These are phyloP conservation scores for Cyanoderma ruficeps DNA, from an alignment of 2,113 vertebrate genomes.

Conservation along the genomic window DNA sequence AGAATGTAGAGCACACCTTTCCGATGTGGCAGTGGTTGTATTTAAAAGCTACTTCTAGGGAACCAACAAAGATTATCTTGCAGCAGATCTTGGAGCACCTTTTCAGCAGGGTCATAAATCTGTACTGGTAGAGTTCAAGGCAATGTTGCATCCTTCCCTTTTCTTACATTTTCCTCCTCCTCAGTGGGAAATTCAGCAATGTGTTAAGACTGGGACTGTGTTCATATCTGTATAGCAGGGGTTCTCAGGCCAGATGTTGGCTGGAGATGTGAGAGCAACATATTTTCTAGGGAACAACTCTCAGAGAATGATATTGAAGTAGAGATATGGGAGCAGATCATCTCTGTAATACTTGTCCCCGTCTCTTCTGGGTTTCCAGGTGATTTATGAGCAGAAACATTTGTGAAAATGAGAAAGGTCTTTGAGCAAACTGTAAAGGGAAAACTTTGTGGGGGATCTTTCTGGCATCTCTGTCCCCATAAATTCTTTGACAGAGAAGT, in stretches of 20 bases:
- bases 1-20: not conserved
- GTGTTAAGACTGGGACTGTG: not conserved
- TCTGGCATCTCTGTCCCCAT: not conserved
- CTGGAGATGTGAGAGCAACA: not conserved
- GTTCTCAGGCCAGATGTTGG: slow-evolving; percentile 27
- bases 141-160: not conserved
- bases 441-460: not conserved
- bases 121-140: not conserved
- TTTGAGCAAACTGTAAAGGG: not conserved
- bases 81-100: not conserved
- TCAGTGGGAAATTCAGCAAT: slow-evolving; percentile 6
- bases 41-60: not conserved
- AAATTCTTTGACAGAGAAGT: not conserved
- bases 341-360: not conserved
- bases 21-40: not conserved
- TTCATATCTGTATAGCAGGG: not conserved
- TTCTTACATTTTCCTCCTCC: not conserved
- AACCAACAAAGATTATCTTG: not conserved
- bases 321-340: not conserved
- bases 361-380: not conserved
- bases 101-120: not conserved
- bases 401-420: not conserved
- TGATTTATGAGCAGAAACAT: not conserved
- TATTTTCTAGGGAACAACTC: not conserved
- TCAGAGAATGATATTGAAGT: not conserved